phyloP scores from a whole-genome alignment of 2,888 invertebrate genomes.

The Bombyx huttoni region DNA sequence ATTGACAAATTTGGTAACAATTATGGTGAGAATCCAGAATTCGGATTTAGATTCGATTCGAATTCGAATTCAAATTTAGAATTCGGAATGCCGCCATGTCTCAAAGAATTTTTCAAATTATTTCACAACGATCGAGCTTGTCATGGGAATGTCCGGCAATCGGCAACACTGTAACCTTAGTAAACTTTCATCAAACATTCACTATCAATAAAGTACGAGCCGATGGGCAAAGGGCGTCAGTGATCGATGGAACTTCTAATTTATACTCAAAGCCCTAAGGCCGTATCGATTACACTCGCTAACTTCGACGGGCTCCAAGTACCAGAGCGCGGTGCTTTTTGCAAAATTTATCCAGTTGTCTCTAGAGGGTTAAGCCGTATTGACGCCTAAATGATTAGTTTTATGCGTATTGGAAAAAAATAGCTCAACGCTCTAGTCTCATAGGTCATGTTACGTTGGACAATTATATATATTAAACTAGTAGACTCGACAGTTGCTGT shows the following conservation, averaged over 20 bases:
- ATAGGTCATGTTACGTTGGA: not conserved
- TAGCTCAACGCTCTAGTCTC: too few relatives aligned
- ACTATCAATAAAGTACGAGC: conserved; percentile 65
- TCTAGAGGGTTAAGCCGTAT: conserved; percentile 32
- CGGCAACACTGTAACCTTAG: conserved; percentile 31
- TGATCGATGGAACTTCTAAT: conserved; percentile 71
- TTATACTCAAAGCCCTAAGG: conserved; percentile 69
- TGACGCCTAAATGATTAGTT: conserved; percentile 19
- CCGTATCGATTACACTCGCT: conserved; percentile 63
- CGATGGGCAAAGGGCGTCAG: conserved; percentile 65
- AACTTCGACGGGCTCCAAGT: conserved; percentile 41
- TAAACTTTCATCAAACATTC: conserved; percentile 59
- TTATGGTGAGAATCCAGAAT: too few relatives aligned
- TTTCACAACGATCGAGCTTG: not conserved
- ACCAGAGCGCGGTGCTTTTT: conserved; percentile 44
- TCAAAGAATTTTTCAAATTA: too few relatives aligned
- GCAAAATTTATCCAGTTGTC: conserved; percentile 41
- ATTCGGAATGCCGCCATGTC: too few relatives aligned
- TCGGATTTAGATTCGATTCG: too few relatives aligned
- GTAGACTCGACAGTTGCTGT: too few relatives aligned
- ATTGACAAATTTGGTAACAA: too few relatives aligned
- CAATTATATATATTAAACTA: too few relatives aligned
- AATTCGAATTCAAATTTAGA: too few relatives aligned
- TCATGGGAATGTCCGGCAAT: conserved; percentile 8
- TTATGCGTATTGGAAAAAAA: conserved; percentile 16